Base-by-base conservation (phyloP, 2,797 vertebrate species). In the Hirundo rustica region DNA sequence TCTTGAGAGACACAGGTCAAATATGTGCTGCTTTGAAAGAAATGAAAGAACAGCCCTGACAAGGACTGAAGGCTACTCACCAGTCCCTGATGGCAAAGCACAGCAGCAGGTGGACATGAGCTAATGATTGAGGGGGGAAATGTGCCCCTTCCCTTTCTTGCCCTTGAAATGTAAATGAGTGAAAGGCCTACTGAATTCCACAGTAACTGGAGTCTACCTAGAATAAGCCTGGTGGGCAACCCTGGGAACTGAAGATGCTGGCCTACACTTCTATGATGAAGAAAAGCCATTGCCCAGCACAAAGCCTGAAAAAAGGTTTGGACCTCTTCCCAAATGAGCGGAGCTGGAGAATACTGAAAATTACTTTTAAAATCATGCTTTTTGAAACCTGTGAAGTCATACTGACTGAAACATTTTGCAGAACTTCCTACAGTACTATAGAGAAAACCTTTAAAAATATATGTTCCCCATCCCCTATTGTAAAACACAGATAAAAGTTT, bases 401-500 rank as follows among this genome's bases (percentile, higher is more conserved):
- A 50, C 5, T 47, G 44, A 66, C 34, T 11, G 23, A 73, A 79
- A 73, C 9, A 45, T 60, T 92, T 76, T 19, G 20, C 38, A 84
- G 36, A 72, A 68, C 16, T 64, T 82, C 14, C 30, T 82, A 34
- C 16, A 32, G 11, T 38, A 55, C 78, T 67, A 91, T 6, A 87
- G 20, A 61, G 53, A 92, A 67, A 42, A 77, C 19, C 42, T 61
- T 81, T 87, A 22, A 65, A 92, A 88, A 93, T 54, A 32, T 5
- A 88, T 23, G 6, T 50, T 85, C 16, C 54, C 76, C 45, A 42
- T 75, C 23, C 80, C 51, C 32, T 60, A 4, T 2, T n/a, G 48
- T n/a, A 48, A 76, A 55, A 71, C 30, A 89, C n/a, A 80, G 50
- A 83, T 27, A 92, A 66, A 91, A 73, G 13, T 89, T 98, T 97